Base-by-base conservation (phyloP, 2,888 invertebrate genomes). In the Glyphotaelius pellucidus region DNA sequence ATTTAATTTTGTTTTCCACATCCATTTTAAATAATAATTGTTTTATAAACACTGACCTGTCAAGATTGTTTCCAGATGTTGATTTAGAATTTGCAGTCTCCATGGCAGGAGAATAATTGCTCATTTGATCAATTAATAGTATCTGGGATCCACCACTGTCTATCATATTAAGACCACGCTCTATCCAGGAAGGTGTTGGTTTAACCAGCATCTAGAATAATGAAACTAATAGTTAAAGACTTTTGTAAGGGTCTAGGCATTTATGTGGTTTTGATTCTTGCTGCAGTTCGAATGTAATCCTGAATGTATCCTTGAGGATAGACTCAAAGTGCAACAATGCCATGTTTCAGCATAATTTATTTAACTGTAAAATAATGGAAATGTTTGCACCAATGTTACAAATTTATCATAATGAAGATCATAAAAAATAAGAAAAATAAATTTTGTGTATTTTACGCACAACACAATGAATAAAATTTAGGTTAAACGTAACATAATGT, bases 131-230 rank as follows among this genome's bases (percentile, higher is more conserved):
- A 92, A 97, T 96, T 93, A 97, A 96, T 94, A 97, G 94, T 87
- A 97, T 96, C 95, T 97, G 95, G n/a, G 96, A 95, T 67, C 92
- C 92, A 38, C 95, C 94, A 93, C 95, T 96, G 91, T 96, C 96
- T 93, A 96, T 95, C 95, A 96, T 96, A 94, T 96, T 96, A 80
- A 96, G 94, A n/a, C 96, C 96, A 88, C 96, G 95, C 93, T 96
- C 96, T 67, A 97, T 96, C 96, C 97, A 97, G 2, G 96, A 96
- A 4, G 96, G 96, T 3, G 96, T 96, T 32, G 96, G 95, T 94
- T 95, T 96, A 92, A 96, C 95, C 94, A 95, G 95, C 96, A 96
- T 95, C 96, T 96, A 94, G 42, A 94, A 93, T 85, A n/a, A 92
- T 38, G 30, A 87, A 67, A 83, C 12, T 12, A 89, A 15, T 31